Conservation (phyloP, 2,113 vertebrate species). For the Alethe diademata region DNA sequence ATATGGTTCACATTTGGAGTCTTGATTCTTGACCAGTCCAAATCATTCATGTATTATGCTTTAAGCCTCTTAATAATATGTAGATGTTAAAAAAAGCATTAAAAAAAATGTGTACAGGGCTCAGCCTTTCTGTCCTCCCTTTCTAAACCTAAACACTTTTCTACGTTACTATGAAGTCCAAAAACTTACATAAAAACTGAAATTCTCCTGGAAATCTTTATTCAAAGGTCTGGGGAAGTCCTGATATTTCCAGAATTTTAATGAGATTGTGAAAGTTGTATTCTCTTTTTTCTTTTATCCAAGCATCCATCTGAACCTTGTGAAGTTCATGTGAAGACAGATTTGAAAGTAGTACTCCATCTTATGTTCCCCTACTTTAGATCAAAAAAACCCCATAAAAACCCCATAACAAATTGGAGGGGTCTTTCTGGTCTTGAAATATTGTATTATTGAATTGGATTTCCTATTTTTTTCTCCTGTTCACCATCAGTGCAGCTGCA, state of each 20-base stretch:
- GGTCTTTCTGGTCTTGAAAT: neutral
- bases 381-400: neutral
- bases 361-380: neutral
- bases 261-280: neutral
- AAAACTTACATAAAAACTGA: neutral
- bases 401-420: fast-evolving
- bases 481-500: too few relatives aligned
- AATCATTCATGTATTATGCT: neutral
- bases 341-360: neutral
- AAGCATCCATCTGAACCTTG: neutral
- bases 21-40: neutral
- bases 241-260: neutral
- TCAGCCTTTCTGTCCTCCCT: neutral
- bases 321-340: neutral
- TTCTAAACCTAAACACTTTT: neutral
- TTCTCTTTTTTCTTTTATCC: neutral
- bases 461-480: neutral
- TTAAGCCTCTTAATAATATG: neutral
- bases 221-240: neutral
- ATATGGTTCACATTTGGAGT: neutral
- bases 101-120: neutral
- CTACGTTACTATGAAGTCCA: neutral
- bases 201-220: neutral
- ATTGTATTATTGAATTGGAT: neutral
- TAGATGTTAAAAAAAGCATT: neutral